Evolutionary conservation across 2,888 invertebrate species (phyloP), one percentile per base, ranked within the genome.

Genomic region (Ochropacha duplaris): DNA sequence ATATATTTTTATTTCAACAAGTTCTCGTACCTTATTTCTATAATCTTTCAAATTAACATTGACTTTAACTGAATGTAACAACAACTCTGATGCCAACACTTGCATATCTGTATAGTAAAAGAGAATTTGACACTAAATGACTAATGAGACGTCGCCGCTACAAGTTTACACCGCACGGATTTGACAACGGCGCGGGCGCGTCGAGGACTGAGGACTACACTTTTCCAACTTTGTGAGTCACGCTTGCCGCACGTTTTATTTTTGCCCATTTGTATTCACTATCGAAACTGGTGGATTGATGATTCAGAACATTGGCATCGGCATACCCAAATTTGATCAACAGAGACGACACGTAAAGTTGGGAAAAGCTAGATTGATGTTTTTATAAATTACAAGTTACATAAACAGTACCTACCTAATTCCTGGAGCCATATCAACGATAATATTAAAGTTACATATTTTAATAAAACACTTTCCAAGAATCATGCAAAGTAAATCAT

Each of bases 201-300:
- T n/a, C n/a, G n/a, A n/a, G n/a, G n/a, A n/a, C n/a, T n/a, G n/a
- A 16, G 51, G 60, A 62, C 72, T 67, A 72, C 70, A 69, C 67
- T 71, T 73, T 71, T 71, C 63, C 64, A 58, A 66, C 63, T 63
- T 64, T 57, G 66, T 88, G 88, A 86, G 59, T 86, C 86, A 86
- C 64, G 61, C 58, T 63, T 76, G 76, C 73, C 72, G 66, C 61
- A 61, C 67, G 71, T 73, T 81, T 78, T 83, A 78, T 83, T 84
- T 82, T 77, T 78, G 79, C 71, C 71, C 80, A 85, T 87, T 87
- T 79, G 83, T 81, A 86, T 87, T 86, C 86, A 70, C 64, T 75
- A 67, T 74, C 72, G 71, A 81, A 83, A 76, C 74, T 79, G 75
- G 69, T 66, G 68, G 68, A 69, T 62, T 62, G 69, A 78, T 89